Evolutionary conservation across 2,113 vertebrate genomes (phyloP).

Genomic region (Athene cunicularia): DNA sequence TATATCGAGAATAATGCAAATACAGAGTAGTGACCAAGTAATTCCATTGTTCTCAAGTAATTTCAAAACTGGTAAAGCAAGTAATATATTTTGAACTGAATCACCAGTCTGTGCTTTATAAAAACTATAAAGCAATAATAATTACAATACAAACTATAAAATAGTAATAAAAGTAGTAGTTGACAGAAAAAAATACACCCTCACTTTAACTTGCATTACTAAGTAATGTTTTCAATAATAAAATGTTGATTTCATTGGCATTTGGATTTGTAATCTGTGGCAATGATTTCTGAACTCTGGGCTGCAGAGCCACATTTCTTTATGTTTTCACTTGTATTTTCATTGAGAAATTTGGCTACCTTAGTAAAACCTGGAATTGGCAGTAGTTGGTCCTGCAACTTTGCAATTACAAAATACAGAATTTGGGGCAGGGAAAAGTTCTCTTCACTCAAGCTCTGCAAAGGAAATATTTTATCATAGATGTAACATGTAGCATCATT

Average conservation of each 20-base stretch:
- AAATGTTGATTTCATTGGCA: neutral
- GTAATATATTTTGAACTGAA: neutral
- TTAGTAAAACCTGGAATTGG: neutral
- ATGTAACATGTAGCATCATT: neutral
- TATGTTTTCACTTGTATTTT: neutral
- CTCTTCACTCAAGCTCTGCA: neutral
- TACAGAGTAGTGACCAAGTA: neutral
- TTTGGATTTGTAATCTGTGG: neutral
- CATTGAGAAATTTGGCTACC: neutral
- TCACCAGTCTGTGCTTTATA: neutral
- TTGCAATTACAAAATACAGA: neutral
- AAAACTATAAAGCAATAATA: neutral
- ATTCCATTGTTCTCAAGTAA: neutral
- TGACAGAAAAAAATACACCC: neutral
- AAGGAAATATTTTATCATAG: neutral
- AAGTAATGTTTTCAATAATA: neutral
- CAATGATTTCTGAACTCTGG: neutral
- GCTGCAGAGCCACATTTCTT: neutral
- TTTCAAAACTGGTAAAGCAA: neutral
- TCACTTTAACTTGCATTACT: neutral
- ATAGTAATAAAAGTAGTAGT: neutral
- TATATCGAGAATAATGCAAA: neutral
- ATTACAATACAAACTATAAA: neutral
- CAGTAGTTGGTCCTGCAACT: neutral
- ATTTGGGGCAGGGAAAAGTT: neutral